Evolutionary conservation across 1,140 invertebrate genomes (phyloP).

Genomic region (Formica selysi): DNA sequence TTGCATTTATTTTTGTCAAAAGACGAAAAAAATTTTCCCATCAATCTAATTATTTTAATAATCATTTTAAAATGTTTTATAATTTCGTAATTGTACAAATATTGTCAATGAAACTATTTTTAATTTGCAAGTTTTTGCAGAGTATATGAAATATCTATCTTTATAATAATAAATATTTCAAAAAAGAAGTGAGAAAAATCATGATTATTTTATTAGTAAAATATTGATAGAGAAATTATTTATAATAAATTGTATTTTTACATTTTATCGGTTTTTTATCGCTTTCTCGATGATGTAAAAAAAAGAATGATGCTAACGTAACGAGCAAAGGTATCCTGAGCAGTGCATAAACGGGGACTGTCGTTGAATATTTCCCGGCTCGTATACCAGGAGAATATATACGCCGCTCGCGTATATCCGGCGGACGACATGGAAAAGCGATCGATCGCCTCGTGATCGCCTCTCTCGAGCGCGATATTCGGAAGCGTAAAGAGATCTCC

Average conservation of each 20-base stretch:
- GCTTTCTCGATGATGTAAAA: neutral
- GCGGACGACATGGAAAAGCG: constrained; percentile 48
- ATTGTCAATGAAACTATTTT: neutral
- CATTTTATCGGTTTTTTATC: neutral
- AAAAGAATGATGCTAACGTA: constrained; percentile 1
- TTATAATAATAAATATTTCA: neutral
- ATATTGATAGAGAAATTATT: neutral
- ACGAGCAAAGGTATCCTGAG: constrained; percentile 22
- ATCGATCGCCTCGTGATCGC: constrained; percentile 54
- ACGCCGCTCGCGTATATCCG: constrained; percentile 24
- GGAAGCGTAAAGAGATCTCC: constrained; percentile 59
- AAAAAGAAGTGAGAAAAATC: neutral
- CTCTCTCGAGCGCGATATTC: constrained; percentile 52
- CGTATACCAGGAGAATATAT: constrained; percentile 25
- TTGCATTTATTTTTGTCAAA: too few relatives aligned
- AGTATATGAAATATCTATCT: neutral
- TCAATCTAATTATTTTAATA: too few relatives aligned
- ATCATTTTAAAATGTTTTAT: neutral
- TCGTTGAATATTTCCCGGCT: constrained; percentile 46
- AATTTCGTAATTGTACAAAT: neutral
- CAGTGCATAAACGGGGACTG: constrained; percentile 12
- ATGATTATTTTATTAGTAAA: neutral
- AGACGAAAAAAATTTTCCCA: too few relatives aligned
- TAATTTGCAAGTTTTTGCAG: neutral
- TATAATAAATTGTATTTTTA: neutral